A percentile compares a stretch with the other conserved stretches of the same genome.
Evolutionary conservation across 2,113 vertebrate species (phyloP).

Genomic region (Dromiciops gliroides): DNA sequence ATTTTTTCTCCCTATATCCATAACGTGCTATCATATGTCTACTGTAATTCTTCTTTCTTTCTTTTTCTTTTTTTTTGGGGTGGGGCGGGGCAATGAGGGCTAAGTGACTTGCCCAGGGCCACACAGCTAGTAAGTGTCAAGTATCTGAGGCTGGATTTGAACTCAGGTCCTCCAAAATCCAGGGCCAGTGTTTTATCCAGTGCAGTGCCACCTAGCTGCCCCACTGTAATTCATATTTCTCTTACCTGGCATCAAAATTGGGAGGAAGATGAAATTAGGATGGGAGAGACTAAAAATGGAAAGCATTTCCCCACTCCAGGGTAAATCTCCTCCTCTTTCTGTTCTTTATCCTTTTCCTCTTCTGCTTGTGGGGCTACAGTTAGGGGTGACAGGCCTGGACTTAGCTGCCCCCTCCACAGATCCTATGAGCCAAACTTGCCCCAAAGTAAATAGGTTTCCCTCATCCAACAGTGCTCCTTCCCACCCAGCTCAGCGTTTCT

Average conservation of each 20-base stretch:
- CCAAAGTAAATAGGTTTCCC: background rate
- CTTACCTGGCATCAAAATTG: constrained; percentile 22
- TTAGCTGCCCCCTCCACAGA: background rate
- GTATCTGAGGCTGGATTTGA: no score
- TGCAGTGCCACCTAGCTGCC: no score
- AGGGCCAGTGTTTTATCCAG: no score
- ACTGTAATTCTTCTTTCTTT: no score
- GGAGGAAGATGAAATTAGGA: constrained; percentile 10
- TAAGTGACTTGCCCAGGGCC: no score
- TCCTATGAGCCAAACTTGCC: background rate
- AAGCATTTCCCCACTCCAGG: accelerated
- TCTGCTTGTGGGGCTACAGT: background rate
- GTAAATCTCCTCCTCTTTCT: background rate
- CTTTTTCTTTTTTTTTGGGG: no score
- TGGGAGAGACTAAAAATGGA: background rate
- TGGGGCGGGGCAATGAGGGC: no score
- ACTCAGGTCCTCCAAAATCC: no score
- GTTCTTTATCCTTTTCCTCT: background rate
- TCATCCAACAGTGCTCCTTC: background rate
- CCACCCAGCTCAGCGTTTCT: accelerated
- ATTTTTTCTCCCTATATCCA: background rate
- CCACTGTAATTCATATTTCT: background rate
- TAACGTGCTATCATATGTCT: no score
- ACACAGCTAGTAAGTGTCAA: no score
- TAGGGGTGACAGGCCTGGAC: background rate